These are phyloP conservation scores for Oxyura jamaicensis DNA, from an alignment of 2,113 vertebrate species.

Conservation along the genomic window DNA sequence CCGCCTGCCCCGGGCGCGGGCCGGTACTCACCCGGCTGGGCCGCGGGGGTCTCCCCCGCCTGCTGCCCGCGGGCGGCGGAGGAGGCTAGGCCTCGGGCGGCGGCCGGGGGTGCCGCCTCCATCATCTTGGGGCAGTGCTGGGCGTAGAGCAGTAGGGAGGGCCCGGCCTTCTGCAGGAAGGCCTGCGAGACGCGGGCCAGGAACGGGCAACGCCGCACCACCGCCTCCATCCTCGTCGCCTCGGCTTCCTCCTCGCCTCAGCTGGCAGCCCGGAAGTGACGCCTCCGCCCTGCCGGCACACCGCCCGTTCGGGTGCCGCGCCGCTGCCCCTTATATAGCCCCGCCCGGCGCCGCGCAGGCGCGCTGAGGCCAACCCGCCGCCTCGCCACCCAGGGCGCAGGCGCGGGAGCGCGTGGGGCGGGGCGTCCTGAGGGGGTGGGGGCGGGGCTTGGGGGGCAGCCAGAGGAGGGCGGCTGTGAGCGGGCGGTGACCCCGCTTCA, in stretches of 20 bases:
- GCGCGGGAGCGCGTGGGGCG: neutral
- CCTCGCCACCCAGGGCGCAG: neutral
- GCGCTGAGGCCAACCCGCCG: neutral
- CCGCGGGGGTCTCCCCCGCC: conserved; percentile 71
- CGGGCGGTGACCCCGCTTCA: too few species aligned
- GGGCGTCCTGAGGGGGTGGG: fast-evolving
- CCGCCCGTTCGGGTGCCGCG: too few species aligned
- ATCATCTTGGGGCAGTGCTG: conserved; percentile 96
- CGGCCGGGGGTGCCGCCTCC: conserved; percentile 85
- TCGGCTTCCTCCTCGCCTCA: too few species aligned
- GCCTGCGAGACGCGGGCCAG: conserved; percentile 89
- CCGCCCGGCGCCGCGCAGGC: neutral
- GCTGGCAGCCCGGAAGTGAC: neutral
- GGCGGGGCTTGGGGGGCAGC: neutral
- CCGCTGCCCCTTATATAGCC: neutral
- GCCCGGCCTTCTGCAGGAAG: conserved; percentile 93
- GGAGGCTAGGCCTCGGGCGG: conserved; percentile 47
- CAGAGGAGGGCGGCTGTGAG: neutral
- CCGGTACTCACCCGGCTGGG: conserved; percentile 77
- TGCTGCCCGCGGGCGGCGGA: conserved; percentile 81
- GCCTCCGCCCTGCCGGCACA: too few species aligned
- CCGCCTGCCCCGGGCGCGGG: neutral
- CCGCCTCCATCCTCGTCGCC: conserved; percentile 83
- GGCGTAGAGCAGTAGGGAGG: conserved; percentile 87
- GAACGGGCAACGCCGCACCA: conserved; percentile 93